phyloP scores from a whole-genome alignment of 53 echinoderm and acorn worm genomes.

The Holothuria leucospilota region DNA sequence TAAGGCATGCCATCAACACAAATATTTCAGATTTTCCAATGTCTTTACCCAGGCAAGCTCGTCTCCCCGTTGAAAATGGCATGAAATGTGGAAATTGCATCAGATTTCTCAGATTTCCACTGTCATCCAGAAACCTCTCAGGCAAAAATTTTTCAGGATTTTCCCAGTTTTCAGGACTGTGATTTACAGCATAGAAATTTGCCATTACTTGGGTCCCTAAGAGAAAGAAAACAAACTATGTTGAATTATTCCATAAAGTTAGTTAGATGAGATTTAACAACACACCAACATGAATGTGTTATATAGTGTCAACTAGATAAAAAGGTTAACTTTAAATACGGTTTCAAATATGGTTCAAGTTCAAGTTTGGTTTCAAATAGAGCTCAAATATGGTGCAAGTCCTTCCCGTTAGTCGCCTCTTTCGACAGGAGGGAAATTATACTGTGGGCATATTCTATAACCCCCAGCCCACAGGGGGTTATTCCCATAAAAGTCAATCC shows the following conservation, averaged over 20 bases:
- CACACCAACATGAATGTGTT: too few relatives aligned
- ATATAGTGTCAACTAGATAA: too few relatives aligned
- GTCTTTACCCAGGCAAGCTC: constrained; percentile 95
- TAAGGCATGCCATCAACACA: constrained; percentile 82
- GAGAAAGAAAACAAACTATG: not conserved
- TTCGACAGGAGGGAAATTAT: too few relatives aligned
- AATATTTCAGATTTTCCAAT: constrained; percentile 93
- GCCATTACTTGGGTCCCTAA: constrained; percentile 98
- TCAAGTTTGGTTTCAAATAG: too few relatives aligned
- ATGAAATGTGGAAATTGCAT: constrained; percentile 88
- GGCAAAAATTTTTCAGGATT: constrained; percentile 85
- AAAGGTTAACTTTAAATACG: too few relatives aligned
- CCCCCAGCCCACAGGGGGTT: too few relatives aligned
- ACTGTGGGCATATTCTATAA: too few relatives aligned
- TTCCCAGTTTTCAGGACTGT: constrained; percentile 74
- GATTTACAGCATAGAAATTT: constrained; percentile 94
- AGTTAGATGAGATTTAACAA: too few relatives aligned
- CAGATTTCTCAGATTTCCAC: constrained; percentile 77
- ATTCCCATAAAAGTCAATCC: too few relatives aligned
- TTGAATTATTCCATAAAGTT: not conserved
- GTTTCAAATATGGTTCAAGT: too few relatives aligned
- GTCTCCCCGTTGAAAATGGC: constrained; percentile 96
- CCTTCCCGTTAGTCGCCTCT: too few relatives aligned
- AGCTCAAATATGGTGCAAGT: too few relatives aligned
- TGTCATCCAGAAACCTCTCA: constrained; percentile 79